These are phyloP conservation scores for Todiramphus saurophagus DNA, from an alignment of 2,113 vertebrate species.

Conservation along the genomic window DNA sequence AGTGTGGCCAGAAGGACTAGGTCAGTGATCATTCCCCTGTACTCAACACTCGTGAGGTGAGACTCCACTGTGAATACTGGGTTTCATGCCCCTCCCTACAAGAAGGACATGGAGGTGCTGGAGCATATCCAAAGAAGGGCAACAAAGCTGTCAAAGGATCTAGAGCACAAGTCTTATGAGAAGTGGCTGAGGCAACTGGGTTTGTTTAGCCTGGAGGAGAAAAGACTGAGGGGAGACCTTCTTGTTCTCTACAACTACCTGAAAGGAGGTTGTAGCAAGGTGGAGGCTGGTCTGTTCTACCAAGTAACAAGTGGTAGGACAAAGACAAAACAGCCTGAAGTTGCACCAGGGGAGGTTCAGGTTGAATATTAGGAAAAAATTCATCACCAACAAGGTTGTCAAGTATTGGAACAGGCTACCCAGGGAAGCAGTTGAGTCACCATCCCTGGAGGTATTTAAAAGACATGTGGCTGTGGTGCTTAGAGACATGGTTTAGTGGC, in stretches of 20 bases:
- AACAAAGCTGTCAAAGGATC: background rate
- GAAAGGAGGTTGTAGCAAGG: no score
- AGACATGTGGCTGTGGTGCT: background rate
- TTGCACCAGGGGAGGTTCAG: background rate
- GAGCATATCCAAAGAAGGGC: background rate
- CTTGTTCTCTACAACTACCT: background rate
- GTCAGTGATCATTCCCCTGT: background rate
- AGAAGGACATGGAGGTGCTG: background rate
- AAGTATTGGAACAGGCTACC: background rate
- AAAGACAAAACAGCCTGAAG: background rate
- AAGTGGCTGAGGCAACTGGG: background rate
- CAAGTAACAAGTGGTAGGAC: background rate
- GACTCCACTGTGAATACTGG: background rate
- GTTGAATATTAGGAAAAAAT: no score
- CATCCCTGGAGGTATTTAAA: background rate
- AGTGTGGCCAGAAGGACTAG: background rate
- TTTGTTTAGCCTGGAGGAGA: background rate
- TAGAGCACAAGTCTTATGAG: no score
- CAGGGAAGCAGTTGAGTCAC: background rate
- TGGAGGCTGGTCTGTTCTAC: no score
- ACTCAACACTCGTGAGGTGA: background rate
- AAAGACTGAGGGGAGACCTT: background rate
- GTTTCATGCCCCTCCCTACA: background rate
- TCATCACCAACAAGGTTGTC: background rate
- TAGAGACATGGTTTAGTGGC: background rate